A percentile compares a stretch with the other conserved stretches of the same genome.
phyloP scores from a whole-genome alignment of 2,888 invertebrate genomes.

The Melanargia galathea region DNA sequence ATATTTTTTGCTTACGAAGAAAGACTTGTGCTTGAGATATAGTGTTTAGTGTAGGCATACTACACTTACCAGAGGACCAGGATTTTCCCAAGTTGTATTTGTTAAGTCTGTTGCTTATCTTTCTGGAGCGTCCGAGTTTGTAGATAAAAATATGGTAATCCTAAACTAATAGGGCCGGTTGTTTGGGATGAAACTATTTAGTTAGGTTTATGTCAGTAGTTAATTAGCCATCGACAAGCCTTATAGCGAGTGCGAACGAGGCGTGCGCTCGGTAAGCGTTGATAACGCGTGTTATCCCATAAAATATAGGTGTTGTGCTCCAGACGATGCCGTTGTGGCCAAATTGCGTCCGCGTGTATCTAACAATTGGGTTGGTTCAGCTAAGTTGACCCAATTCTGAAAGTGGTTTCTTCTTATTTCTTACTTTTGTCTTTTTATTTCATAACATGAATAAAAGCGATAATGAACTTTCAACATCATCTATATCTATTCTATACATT shows the following conservation, averaged over 20 bases:
- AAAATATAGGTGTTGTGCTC: conserved; percentile 55
- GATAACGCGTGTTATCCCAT: conserved; percentile 76
- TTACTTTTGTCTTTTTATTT: no score
- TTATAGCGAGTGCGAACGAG: conserved; percentile 43
- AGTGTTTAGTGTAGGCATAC: neutral
- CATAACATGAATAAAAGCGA: no score
- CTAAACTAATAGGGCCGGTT: conserved; percentile 24
- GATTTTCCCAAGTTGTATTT: neutral
- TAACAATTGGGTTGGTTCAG: neutral
- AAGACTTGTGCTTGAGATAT: no score
- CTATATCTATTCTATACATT: no score
- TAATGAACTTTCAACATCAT: no score
- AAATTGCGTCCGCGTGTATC: conserved; percentile 6
- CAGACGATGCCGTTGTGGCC: conserved; percentile 9
- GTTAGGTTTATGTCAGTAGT: conserved; percentile 49
- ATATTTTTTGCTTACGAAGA: no score
- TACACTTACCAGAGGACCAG: neutral
- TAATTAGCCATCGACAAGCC: conserved; percentile 68
- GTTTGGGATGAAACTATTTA: conserved; percentile 47
- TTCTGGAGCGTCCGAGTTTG: neutral
- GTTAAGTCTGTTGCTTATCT: neutral
- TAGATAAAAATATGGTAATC: neutral
- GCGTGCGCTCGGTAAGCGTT: conserved; percentile 53
- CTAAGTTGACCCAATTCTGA: neutral
- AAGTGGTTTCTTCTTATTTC: no score